Evolutionary conservation across 2,113 vertebrate genomes (phyloP).

Genomic region (Cavia aperea): DNA sequence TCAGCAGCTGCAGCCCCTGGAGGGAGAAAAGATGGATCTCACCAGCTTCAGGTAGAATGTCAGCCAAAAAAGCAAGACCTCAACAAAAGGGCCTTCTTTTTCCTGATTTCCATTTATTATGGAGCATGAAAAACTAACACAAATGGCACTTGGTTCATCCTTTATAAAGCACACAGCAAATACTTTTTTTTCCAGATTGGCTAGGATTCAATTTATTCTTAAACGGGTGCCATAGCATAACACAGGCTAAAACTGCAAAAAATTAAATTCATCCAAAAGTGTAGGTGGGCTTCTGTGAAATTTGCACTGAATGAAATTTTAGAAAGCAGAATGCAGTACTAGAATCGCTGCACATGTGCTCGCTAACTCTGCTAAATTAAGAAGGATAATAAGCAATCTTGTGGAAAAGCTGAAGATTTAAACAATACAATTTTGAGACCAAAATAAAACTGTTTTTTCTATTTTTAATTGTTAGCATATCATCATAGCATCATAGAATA

Average conservation of each 20-base stretch:
- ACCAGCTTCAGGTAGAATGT: background rate
- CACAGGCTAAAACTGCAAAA: conserved; percentile 48
- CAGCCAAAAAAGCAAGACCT: background rate
- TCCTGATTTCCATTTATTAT: background rate
- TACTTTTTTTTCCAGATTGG: background rate
- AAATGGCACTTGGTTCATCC: background rate
- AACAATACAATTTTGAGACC: conserved; percentile 41
- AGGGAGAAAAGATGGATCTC: background rate
- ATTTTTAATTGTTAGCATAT: conserved; percentile 39
- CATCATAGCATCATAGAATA: background rate
- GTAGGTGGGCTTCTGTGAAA: conserved; percentile 61
- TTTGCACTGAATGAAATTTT: conserved; percentile 61
- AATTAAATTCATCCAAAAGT: conserved; percentile 56
- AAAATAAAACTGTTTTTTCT: conserved; percentile 45
- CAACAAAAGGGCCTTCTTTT: background rate
- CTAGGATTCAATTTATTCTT: conserved; percentile 46
- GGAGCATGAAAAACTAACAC: conserved; percentile 1
- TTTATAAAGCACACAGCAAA: background rate
- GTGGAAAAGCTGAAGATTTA: conserved; percentile 36
- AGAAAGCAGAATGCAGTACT: conserved; percentile 52
- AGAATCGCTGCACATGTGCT: conserved; percentile 45
- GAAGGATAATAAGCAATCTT: conserved; percentile 56
- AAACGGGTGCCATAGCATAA: conserved; percentile 10
- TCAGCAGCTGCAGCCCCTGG: fast-evolving
- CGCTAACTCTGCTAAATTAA: conserved; percentile 58